These are phyloP conservation scores for Porites rus DNA, from an alignment of 92 coral and sea anemone genomes.

Conservation along the genomic window DNA sequence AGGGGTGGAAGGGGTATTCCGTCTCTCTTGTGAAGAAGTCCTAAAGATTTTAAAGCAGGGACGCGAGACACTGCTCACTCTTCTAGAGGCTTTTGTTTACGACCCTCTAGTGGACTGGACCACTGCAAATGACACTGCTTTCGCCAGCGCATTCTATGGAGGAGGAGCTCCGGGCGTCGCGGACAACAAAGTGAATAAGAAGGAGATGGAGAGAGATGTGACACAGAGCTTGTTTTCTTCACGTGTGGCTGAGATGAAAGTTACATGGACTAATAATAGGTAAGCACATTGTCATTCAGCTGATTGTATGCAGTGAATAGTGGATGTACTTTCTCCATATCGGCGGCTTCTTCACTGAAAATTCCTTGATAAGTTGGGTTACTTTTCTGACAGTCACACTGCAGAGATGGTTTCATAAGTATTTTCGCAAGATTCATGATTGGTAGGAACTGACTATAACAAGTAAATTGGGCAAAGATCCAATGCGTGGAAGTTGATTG, in stretches of 20 bases:
- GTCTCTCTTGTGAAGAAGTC: conserved; percentile 98
- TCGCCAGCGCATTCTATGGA: conserved; percentile 98
- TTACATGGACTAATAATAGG: conserved; percentile 95
- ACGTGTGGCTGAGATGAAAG: conserved; percentile 98
- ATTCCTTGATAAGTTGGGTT: no score
- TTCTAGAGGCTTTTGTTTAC: conserved; percentile 96
- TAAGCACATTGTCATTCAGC: conserved; percentile 19
- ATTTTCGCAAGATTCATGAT: no score
- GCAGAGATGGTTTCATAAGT: no score
- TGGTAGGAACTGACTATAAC: no score
- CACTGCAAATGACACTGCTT: conserved; percentile 95
- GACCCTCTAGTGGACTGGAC: conserved; percentile 99
- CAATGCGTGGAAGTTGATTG: no score
- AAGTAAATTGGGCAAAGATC: no score
- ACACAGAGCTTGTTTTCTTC: conserved; percentile 98
- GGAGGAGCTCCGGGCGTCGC: conserved; percentile 90
- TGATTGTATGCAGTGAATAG: neutral
- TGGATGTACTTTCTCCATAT: no score
- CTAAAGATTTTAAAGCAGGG: conserved; percentile 93
- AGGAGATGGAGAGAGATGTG: conserved; percentile 96
- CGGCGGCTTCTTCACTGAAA: no score
- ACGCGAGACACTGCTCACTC: conserved; percentile 92
- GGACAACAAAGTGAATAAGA: conserved; percentile 93
- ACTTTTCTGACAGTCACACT: no score
- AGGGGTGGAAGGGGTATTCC: conserved; percentile 98